Conservation (phyloP, 2,113 vertebrate genomes). For the Chrysochloris asiatica region DNA sequence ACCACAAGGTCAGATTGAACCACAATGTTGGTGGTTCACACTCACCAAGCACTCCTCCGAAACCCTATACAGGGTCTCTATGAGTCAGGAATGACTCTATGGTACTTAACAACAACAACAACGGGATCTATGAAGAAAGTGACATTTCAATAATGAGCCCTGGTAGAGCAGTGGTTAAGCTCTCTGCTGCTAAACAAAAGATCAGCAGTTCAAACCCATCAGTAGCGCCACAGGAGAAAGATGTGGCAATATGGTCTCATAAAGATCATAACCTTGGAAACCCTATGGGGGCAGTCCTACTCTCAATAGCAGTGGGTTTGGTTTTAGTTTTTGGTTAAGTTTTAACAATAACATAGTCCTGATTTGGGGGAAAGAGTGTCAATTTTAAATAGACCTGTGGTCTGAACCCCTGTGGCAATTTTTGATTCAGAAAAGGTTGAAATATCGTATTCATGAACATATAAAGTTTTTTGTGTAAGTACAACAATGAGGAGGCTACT, state of each 20-base stretch:
- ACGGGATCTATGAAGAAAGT: background rate
- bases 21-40: too few species aligned
- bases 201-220: background rate
- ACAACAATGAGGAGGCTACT: background rate
- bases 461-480: background rate
- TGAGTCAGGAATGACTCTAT: too few species aligned
- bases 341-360: background rate
- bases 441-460: background rate
- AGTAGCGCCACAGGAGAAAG: background rate
- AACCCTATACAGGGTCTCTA: too few species aligned
- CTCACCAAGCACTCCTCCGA: too few species aligned
- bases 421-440: conserved; percentile 18
- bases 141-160: too few species aligned
- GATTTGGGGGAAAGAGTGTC: background rate
- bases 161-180: too few species aligned
- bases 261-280: background rate
- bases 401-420: background rate
- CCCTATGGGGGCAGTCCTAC: background rate
- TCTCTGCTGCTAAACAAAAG: background rate
- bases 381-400: background rate
- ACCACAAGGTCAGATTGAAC: too few species aligned
- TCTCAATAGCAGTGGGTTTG: background rate
- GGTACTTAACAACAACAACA: too few species aligned
- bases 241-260: background rate
- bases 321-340: background rate